These are phyloP conservation scores for Synergus umbraculus DNA, from an alignment of 2,888 invertebrate genomes.

Conservation along the genomic window DNA sequence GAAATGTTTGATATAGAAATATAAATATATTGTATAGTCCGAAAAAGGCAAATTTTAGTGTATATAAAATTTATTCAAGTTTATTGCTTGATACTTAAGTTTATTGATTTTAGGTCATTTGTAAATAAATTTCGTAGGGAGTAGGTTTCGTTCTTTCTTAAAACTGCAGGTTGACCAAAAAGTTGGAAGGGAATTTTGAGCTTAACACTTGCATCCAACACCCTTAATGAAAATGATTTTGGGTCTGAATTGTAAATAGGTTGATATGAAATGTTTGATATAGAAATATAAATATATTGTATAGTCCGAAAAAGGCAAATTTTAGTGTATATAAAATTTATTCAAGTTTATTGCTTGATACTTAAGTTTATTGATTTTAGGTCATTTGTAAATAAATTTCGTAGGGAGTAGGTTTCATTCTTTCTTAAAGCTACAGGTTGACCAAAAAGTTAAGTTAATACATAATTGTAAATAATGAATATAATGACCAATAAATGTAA, in stretches of 20 bases:
- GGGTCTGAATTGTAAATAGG: too few relatives aligned
- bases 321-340: not conserved
- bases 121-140: not conserved
- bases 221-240: too few relatives aligned
- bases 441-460: constrained; percentile 33
- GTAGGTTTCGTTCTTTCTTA: not conserved
- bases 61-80: not conserved
- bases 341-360: not conserved
- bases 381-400: not conserved
- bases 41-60: not conserved
- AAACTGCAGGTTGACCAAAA: too few relatives aligned
- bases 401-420: not conserved
- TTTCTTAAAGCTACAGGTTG: constrained; percentile 23
- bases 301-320: not conserved
- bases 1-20: not conserved
- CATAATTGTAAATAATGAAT: constrained; percentile 19
- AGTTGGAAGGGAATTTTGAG: too few relatives aligned
- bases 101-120: not conserved
- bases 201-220: too few relatives aligned
- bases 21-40: not conserved
- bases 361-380: not conserved
- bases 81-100: not conserved
- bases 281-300: not conserved
- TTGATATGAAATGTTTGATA: too few relatives aligned
- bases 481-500: not conserved